Evolutionary conservation across 2,888 invertebrate genomes (phyloP).

Genomic region (Argyra leucocephala): DNA sequence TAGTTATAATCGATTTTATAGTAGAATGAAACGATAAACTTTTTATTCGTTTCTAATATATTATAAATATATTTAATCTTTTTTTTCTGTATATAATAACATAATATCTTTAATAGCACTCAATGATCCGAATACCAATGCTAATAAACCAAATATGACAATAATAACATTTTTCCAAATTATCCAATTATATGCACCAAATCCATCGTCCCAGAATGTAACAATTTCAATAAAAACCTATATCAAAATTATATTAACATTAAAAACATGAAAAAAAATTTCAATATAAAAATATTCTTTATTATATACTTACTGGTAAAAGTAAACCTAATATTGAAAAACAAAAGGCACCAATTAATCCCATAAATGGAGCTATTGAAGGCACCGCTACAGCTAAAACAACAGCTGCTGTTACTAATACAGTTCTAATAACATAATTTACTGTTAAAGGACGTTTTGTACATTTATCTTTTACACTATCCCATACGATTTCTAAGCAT

Average conservation of each 20-base stretch:
- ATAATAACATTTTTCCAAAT: slow-evolving; percentile 72
- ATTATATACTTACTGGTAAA: slow-evolving; percentile 55
- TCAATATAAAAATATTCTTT: not conserved
- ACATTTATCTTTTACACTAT: slow-evolving; percentile 63
- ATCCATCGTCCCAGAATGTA: slow-evolving; percentile 76
- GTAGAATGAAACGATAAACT: too few species aligned
- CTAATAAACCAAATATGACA: slow-evolving; percentile 63
- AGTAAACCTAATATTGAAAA: slow-evolving; percentile 85
- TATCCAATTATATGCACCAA: slow-evolving; percentile 61
- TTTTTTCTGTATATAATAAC: too few species aligned
- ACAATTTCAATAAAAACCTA: slow-evolving; percentile 66
- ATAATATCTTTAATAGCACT: slow-evolving; percentile 56
- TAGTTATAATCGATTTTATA: too few species aligned
- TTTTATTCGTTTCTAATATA: too few species aligned
- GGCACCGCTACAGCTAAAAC: slow-evolving; percentile 77
- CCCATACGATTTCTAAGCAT: slow-evolving; percentile 87
- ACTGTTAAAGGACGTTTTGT: slow-evolving; percentile 57
- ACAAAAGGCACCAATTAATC: slow-evolving; percentile 86
- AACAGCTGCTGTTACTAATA: slow-evolving; percentile 59
- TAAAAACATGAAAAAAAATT: not conserved
- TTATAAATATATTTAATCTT: too few species aligned
- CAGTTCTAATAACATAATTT: slow-evolving; percentile 65
- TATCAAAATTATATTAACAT: slow-evolving; percentile 7
- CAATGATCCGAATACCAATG: slow-evolving; percentile 71
- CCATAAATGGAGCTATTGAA: slow-evolving; percentile 79